A percentile compares a stretch with the other conserved stretches of the same genome.
These are phyloP conservation scores for Polylopha cassiicola DNA, from an alignment of 2,888 invertebrate species.

Conservation along the genomic window DNA sequence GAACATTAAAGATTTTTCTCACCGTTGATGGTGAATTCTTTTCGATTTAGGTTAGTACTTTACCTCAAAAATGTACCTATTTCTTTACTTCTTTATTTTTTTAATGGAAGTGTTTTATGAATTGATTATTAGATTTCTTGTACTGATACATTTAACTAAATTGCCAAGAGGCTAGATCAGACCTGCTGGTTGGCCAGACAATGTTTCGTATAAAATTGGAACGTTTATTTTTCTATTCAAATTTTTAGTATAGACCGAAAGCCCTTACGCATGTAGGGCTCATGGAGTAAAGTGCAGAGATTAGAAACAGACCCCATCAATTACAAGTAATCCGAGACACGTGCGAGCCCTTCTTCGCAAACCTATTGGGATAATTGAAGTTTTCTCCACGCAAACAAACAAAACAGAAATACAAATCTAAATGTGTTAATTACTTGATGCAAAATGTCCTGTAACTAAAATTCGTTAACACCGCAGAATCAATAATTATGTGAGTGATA, in stretches of 20 bases:
- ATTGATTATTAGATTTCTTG: no score
- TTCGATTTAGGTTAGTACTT: constrained; percentile 4
- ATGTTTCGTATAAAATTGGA: constrained; percentile 21
- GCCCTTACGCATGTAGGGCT: constrained; percentile 25
- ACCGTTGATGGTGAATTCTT: constrained; percentile 10
- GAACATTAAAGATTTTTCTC: constrained; percentile 17
- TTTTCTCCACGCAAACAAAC: constrained; percentile 46
- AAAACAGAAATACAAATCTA: no score
- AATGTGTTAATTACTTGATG: no score
- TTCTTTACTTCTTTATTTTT: not conserved
- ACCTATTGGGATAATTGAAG: constrained; percentile 69
- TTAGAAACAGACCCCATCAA: constrained; percentile 70
- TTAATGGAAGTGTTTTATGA: not conserved
- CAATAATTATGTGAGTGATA: constrained; percentile 36
- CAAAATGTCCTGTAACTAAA: no score
- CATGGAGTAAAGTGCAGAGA: constrained; percentile 65
- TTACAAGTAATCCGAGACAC: constrained; percentile 69
- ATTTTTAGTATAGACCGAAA: constrained; percentile 28
- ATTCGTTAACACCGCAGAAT: no score
- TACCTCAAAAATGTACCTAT: not conserved
- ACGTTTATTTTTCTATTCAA: constrained; percentile 32
- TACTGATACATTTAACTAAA: no score
- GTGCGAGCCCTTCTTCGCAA: constrained; percentile 61
- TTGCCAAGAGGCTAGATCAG: no score
- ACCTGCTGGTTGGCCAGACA: no score